Percentiles rank a stretch among this genome's conserved stretches.
Conservation (phyloP, 2,113 vertebrate genomes). For the Brachypodius melanocephalos region DNA sequence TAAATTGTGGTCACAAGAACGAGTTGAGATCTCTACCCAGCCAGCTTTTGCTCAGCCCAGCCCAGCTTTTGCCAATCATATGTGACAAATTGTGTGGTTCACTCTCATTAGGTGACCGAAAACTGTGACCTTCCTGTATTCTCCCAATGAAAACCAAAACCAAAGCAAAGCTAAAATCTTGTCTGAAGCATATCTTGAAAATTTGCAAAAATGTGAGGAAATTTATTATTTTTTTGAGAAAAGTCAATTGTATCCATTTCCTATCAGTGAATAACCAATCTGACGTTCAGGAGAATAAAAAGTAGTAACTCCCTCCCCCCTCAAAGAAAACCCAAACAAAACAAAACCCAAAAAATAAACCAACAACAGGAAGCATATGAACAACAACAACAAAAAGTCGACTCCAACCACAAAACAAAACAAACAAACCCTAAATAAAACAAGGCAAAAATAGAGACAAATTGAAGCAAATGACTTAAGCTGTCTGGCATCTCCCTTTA, state of each 20-base stretch:
- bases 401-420: background rate
- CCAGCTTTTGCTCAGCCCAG: no score
- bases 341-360: background rate
- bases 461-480: background rate
- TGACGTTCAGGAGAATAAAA: background rate
- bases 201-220: background rate
- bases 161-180: background rate
- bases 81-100: background rate
- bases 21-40: background rate
- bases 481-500: background rate
- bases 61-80: background rate
- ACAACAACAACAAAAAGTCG: background rate
- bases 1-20: accelerated
- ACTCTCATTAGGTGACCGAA: background rate
- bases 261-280: background rate
- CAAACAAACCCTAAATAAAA: background rate
- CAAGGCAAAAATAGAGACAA: background rate
- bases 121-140: background rate
- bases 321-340: background rate
- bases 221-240: background rate
- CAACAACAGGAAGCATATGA: background rate
- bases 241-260: background rate
- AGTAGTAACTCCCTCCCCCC: accelerated
- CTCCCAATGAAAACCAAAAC: background rate
- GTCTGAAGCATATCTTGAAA: background rate